Base-by-base conservation (phyloP, 2,888 invertebrate species). In the Pterostichus madidus region DNA sequence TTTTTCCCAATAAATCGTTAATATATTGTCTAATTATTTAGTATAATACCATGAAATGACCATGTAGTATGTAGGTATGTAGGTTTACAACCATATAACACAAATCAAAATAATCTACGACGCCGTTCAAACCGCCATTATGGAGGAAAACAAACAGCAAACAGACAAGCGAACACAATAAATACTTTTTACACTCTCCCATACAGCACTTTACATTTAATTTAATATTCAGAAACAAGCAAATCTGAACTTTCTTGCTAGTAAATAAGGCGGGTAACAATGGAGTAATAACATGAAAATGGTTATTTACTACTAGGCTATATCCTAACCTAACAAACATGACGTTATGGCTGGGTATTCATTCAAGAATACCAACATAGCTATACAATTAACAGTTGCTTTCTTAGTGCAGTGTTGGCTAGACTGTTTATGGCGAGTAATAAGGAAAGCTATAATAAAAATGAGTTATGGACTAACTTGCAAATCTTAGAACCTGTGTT, bases 271-370 rank as follows among this genome's bases (percentile, higher is more conserved):
- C 35, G 44, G 13, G 8, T 52, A 79, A 79, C 79, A 79, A 79
- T 79, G 52, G 64, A 64, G 68, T 68, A 79, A 64, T 79, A 68
- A 79, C 64, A 49, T 56, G 64, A 64, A 79, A 68, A 79, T 64
- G 52, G 24, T 79, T 64, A 79, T 78, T 78, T 78, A 78, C 78
- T 49, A 32, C 49, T 75, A 52, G 5, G 32, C 31, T 56, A 56
- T 77, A 32, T 77, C 52, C 75, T 75, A 75, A 52, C 52, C 32
- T 75, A 75, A 75, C 75, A 75, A 75, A 75, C 49, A 10, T 39
- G 39, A 71, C 68, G 68, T 71, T 71, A 71, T 71, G 68, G 39
- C 44, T 35, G 56, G 56, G 8, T 17, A 71, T 71, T 71, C 44
- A 71, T 39, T 15, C 68, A 71, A 44, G 68, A 17, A 71, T 44